phyloP scores from a whole-genome alignment of 2,113 vertebrate genomes.

The Neogobius melanostomus region DNA sequence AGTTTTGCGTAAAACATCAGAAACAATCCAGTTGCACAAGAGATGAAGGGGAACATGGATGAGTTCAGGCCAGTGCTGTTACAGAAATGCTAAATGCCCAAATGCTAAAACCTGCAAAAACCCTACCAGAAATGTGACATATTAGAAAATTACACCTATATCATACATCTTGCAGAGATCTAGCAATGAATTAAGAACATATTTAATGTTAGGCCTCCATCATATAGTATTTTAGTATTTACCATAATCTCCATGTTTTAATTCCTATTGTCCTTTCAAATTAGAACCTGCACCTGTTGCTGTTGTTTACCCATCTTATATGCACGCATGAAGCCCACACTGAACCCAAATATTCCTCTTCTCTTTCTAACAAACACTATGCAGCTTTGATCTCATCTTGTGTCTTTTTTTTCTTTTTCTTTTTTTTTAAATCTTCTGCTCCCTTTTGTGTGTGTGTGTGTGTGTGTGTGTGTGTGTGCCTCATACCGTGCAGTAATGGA shows the following conservation, averaged over 20 bases:
- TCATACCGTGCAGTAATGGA: constrained; percentile 33
- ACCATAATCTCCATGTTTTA: neutral
- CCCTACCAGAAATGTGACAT: too few species aligned
- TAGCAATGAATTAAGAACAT: too few species aligned
- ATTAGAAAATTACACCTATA: too few species aligned
- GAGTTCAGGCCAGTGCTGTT: too few species aligned
- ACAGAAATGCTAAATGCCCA: neutral
- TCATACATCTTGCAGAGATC: too few species aligned
- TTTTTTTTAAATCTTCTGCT: constrained; percentile 3
- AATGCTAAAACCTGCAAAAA: neutral
- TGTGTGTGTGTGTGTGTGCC: constrained; percentile 11
- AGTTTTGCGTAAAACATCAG: neutral
- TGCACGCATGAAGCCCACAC: neutral
- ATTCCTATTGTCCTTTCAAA: neutral
- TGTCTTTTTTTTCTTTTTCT: neutral
- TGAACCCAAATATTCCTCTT: neutral
- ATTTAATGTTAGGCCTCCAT: too few species aligned
- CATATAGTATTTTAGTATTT: too few species aligned
- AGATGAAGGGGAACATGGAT: neutral
- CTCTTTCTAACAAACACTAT: neutral
- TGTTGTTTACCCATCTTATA: constrained; percentile 8
- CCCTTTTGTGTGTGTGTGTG: constrained; percentile 9
- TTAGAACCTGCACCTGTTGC: constrained; percentile 52
- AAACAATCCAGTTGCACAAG: neutral
- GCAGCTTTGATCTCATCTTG: constrained; percentile 19